Evolutionary conservation across 2,888 invertebrate species (phyloP).

Genomic region (Synanthedon andrenaeformis): DNA sequence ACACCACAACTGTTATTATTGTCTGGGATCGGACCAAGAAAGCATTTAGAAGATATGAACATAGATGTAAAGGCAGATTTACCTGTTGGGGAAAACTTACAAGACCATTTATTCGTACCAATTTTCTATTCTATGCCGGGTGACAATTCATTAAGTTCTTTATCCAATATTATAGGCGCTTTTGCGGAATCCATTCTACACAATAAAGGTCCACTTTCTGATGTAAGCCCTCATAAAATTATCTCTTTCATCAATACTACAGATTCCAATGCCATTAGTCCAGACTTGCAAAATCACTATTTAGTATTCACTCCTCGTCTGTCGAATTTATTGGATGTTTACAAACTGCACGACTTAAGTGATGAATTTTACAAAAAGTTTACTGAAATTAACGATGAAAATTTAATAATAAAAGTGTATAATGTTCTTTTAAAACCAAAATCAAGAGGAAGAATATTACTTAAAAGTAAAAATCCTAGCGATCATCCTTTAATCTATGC

Average conservation of each 20-base stretch:
- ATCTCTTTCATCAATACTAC: conserved; percentile 38
- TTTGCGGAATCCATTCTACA: conserved; percentile 55
- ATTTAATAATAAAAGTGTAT: conserved; percentile 48
- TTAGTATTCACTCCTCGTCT: conserved; percentile 29
- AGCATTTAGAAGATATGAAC: conserved; percentile 38
- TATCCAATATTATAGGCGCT: conserved; percentile 27
- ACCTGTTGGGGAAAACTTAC: conserved; percentile 64
- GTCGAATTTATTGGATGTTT: conserved; percentile 26
- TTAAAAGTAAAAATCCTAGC: conserved; percentile 75
- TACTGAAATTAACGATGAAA: conserved; percentile 25
- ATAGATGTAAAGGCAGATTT: conserved; percentile 51
- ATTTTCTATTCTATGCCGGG: conserved; percentile 33
- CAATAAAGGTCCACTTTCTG: conserved; percentile 55
- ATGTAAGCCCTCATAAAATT: conserved; percentile 41
- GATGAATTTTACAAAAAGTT: conserved; percentile 28
- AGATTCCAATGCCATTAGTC: conserved; percentile 26
- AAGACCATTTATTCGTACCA: conserved; percentile 61
- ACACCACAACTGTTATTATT: conserved; percentile 62
- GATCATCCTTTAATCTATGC: conserved; percentile 74
- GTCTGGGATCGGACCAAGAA: conserved; percentile 62
- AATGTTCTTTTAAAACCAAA: conserved; percentile 75
- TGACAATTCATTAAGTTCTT: conserved; percentile 20
- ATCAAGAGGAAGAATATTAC: conserved; percentile 74
- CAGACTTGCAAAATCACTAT: conserved; percentile 40
- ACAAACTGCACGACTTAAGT: conserved; percentile 22